Evolutionary conservation across 2,113 vertebrate species (phyloP), one percentile per base, ranked within the genome.

Genomic region (Xenopus borealis): DNA sequence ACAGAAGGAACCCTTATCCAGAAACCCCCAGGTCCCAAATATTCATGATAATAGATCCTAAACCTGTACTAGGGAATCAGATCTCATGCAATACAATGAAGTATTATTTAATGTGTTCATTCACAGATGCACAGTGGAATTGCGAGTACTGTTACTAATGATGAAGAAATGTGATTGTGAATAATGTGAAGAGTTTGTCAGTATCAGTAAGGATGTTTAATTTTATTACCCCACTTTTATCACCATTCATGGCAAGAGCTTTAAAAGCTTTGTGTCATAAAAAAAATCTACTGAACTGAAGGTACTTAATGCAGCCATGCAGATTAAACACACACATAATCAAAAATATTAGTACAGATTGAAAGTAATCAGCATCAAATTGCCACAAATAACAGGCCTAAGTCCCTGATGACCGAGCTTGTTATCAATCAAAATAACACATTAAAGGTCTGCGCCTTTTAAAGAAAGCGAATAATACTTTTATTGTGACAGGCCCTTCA

Each of bases 391-490:
- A 87, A 86, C 80, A 62, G 72, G 71, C 71, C 80, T 83, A 80
- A 82, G 71, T 83, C 76, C 82, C 11, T 58, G 78, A 83, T 82
- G 83, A 89, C 86, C 74, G 1, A 82, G 88, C 82, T 89, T 86
- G 84, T 85, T 87, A 88, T 82, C 84, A 91, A 88, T 83, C 82
- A 86, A 87, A 86, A 82, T 84, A 85, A 83, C 81, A 69, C 84
- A 86, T 87, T 90, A 91, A 87, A 86, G 86, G 83, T 86, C 86
- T 82, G 86, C 82, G 79, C 79, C 85, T 82, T 90, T 66, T 88
- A 91, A 83, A 83, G 86, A 83, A 86, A 89, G 88, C 88, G 91
- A 93, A 92, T 90, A 88, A 81, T 82, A 83, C 81, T 82, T 91
- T 91, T 88, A 92, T 74, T 80, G 84, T 73, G 81, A 83, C 74